A percentile compares a stretch with the other conserved stretches of the same genome.
Evolutionary conservation across 2,888 invertebrate species (phyloP).

Genomic region (Amitus sp.): DNA sequence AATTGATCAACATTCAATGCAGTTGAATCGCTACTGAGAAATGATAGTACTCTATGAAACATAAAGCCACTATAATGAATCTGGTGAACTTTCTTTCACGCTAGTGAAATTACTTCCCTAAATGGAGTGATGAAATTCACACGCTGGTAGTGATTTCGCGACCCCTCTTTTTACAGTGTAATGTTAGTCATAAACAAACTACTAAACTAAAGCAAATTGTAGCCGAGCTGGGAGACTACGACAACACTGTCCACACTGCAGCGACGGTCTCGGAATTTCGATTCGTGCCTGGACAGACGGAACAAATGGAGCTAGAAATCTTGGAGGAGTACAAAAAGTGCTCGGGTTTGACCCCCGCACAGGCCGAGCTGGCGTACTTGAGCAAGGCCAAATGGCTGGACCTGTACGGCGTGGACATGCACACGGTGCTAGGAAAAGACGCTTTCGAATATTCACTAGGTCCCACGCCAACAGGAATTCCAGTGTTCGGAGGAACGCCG

Average conservation of each 20-base stretch:
- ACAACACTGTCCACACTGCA: constrained; percentile 90
- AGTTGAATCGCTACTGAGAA: no score
- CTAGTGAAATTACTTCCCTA: no score
- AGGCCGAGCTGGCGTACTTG: constrained; percentile 93
- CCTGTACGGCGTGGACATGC: constrained; percentile 99
- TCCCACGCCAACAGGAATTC: constrained; percentile 96
- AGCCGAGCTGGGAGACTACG: constrained; percentile 98
- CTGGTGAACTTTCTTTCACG: no score
- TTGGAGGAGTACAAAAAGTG: constrained; percentile 91
- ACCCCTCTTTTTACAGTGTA: no score
- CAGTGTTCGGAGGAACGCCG: constrained; percentile 95
- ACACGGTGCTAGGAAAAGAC: constrained; percentile 96
- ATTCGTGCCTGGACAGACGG: constrained; percentile 95
- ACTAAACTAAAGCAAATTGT: constrained; percentile 42
- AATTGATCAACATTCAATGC: no score
- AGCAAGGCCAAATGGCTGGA: constrained; percentile 98
- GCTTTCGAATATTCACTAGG: constrained; percentile 96
- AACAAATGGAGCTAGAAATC: constrained; percentile 95
- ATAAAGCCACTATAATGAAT: no score
- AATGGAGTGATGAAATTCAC: no score
- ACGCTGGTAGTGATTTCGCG: no score
- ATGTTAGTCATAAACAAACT: no score
- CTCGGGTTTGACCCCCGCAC: constrained; percentile 90
- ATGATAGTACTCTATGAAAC: no score
- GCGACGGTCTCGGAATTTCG: constrained; percentile 98